Percentiles rank a stretch among this genome's conserved stretches.
These are phyloP conservation scores for Regulus satrapa DNA, from an alignment of 2,113 vertebrate species.

Conservation along the genomic window DNA sequence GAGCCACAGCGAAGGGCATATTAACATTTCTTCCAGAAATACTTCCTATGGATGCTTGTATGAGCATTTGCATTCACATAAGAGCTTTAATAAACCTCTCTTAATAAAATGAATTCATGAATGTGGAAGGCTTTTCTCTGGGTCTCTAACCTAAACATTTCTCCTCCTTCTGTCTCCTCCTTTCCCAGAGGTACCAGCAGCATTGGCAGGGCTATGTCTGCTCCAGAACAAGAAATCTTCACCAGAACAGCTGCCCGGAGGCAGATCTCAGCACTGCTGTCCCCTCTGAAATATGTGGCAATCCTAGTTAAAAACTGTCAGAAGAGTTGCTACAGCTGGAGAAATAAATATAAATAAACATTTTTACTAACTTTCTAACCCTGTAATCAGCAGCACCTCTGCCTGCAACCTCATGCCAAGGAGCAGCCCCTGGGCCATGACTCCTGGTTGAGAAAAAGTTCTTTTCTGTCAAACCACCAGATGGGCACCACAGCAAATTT, in stretches of 20 bases:
- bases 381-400: background rate
- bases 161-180: background rate
- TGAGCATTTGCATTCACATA: conserved; percentile 26
- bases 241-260: background rate
- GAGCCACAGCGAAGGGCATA: conserved; percentile 15
- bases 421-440: too few species aligned
- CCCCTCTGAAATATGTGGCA: background rate
- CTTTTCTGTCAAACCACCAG: background rate
- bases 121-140: background rate
- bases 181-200: background rate
- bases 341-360: background rate
- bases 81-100: conserved; percentile 40
- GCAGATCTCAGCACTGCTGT: background rate
- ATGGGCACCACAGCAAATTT: background rate
- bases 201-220: background rate
- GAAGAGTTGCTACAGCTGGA: background rate
- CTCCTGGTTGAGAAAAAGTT: background rate
- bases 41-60: background rate
- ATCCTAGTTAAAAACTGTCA: background rate
- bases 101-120: background rate
- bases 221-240: background rate
- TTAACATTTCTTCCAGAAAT: conserved; percentile 39
- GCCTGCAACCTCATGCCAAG: background rate
- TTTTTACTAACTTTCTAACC: background rate
- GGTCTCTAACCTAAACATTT: background rate